Conservation (phyloP, 30 jellyfish, hydroid and myxozoan species). For the Hydra vulgaris region DNA sequence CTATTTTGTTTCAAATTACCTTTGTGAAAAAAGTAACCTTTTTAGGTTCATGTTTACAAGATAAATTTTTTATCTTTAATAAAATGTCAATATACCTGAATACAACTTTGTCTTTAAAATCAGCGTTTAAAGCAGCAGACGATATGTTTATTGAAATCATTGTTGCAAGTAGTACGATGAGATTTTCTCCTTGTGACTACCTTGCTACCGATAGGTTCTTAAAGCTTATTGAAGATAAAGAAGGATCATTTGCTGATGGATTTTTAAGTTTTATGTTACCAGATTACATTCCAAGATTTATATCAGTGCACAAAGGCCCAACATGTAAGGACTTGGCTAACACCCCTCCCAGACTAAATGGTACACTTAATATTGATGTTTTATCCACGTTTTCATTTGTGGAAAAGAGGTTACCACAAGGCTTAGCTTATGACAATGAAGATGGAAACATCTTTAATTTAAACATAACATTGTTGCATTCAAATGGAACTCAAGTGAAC, state of each 20-base stretch:
- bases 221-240: neutral
- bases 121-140: conserved; percentile 18
- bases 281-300: conserved; percentile 26
- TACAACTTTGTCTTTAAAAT: neutral
- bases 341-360: conserved; percentile 9
- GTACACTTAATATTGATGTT: neutral
- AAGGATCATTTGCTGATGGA: conserved; percentile 6
- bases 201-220: conserved; percentile 4
- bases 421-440: conserved; percentile 8
- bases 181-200: conserved; percentile 27
- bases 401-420: neutral
- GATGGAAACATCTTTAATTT: conserved; percentile 15
- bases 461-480: conserved; percentile 4
- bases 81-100: conserved; percentile 3
- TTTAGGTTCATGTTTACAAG: conserved; percentile 14
- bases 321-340: conserved; percentile 17
- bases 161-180: conserved; percentile 6
- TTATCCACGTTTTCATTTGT: neutral
- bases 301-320: conserved; percentile 17
- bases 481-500: neutral
- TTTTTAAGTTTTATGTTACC: conserved; percentile 6
- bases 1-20: conserved; percentile 12
- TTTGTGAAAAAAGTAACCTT: neutral
- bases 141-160: conserved; percentile 21
- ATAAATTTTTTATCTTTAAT: neutral